A percentile compares a stretch with the other conserved stretches of the same genome.
Evolutionary conservation across 2,888 invertebrate genomes (phyloP).

Genomic region (Phortica magna): DNA sequence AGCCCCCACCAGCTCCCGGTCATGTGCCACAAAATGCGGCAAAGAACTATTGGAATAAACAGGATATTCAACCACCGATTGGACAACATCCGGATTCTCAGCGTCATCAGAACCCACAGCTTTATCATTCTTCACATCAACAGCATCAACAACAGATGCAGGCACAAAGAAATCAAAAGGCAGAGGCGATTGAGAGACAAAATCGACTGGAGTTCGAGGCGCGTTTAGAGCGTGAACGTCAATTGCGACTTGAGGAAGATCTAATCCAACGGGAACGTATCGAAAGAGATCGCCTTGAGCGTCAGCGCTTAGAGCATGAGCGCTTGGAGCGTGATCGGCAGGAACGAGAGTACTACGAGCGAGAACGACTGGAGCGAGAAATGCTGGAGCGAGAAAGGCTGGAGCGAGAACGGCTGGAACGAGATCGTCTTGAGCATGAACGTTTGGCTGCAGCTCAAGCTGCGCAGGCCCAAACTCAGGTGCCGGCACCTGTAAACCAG

Average conservation of each 20-base stretch:
- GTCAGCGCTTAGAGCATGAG: conserved; percentile 47
- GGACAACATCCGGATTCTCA: background rate
- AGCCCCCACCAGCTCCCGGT: conserved; percentile 77
- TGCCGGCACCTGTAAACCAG: conserved; percentile 80
- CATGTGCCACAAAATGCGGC: conserved; percentile 77
- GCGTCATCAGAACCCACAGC: conserved; percentile 39
- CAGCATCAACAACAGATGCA: conserved; percentile 44
- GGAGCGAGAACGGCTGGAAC: conserved; percentile 50
- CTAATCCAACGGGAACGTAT: conserved; percentile 51
- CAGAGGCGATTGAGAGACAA: conserved; percentile 63
- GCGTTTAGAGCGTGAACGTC: conserved; percentile 59
- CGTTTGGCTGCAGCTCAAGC: conserved; percentile 21
- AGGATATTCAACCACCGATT: conserved; percentile 75
- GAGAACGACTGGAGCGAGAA: conserved; percentile 48
- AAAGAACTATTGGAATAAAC: conserved; percentile 82
- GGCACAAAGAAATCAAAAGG: conserved; percentile 48
- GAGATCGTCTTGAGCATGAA: conserved; percentile 22
- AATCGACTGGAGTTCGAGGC: conserved; percentile 76
- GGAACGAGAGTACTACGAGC: conserved; percentile 58
- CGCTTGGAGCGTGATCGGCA: conserved; percentile 77
- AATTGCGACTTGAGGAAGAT: conserved; percentile 57
- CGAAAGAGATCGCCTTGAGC: conserved; percentile 48
- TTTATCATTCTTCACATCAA: conserved; percentile 23
- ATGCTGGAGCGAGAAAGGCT: conserved; percentile 46
- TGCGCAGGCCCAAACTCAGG: background rate